Base-by-base conservation (phyloP, 2,888 invertebrate species). In the Zaprionus bogoriensis region DNA sequence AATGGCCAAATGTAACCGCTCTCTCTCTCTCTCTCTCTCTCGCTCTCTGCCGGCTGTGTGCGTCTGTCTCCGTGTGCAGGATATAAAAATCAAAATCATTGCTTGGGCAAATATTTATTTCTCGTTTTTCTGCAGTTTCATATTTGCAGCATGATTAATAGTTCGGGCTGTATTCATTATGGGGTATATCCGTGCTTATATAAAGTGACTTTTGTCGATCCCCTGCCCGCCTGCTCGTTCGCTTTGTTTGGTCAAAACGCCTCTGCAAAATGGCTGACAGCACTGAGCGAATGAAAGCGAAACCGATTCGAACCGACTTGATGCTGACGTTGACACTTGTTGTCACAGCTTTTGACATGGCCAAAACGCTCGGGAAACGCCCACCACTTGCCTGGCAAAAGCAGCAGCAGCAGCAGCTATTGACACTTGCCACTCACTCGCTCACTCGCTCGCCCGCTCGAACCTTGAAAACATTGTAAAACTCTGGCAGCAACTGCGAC, bases 401-500 rank as follows among this genome's bases (percentile, higher is more conserved):
- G n/a, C n/a, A n/a, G n/a, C n/a, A n/a, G n/a, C n/a, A n/a, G n/a
- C n/a, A n/a, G n/a, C 51, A 14, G 19, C 51, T 58, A 58, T 58
- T 58, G 57, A 58, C 57, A 58, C 57, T 57, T 57, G 57, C 51
- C 58, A 44, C 51, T 45, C 60, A 50, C 28, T 30, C 50, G 41
- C 30, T 39, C 39, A 39, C 27, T n/a, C n/a, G 22, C 27, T 32
- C 23, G 27, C 36, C 30, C 32, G 57, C 45, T 32, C 27, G 59
- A 82, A 71, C 82, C 87, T 82, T 87, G 87, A 87, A 84, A 82
- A 65, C 63, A 76, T 60, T 86, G 87, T 84, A 77, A 80, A 78
- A 76, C 64, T 62, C 60, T 28, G 51, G 63, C 83, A 68, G 67
- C 83, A 86, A 86, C 80, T 86, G 82, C 60, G 58, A 23, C 82